phyloP scores from a whole-genome alignment of 1,140 invertebrate genomes.

The Elysia chlorotica region DNA sequence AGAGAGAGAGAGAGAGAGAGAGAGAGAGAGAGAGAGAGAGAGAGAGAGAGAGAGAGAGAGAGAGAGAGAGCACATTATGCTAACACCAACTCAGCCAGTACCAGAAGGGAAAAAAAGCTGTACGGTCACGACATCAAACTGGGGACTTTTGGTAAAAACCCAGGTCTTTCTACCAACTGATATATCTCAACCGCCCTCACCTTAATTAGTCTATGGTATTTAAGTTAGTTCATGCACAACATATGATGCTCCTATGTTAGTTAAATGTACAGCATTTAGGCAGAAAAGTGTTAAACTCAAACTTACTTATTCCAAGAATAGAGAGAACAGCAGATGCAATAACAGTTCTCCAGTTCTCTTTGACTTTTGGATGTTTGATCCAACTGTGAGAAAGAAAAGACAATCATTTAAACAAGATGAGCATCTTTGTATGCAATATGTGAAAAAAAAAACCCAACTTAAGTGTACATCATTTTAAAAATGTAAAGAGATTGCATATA shows the following conservation, averaged over 20 bases:
- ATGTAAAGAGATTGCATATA: too few relatives aligned
- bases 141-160: neutral
- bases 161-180: neutral
- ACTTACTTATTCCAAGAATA: conserved; percentile 73
- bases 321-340: conserved; percentile 77
- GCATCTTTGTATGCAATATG: too few relatives aligned
- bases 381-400: too few relatives aligned
- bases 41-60: neutral
- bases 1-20: too few relatives aligned
- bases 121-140: neutral
- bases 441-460: too few relatives aligned
- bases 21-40: neutral
- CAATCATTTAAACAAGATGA: too few relatives aligned
- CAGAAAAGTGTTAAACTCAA: neutral
- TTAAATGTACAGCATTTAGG: neutral
- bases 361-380: conserved; percentile 81
- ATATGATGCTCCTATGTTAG: too few relatives aligned
- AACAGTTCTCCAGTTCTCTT: conserved; percentile 84
- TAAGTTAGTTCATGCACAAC: too few relatives aligned
- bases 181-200: neutral
- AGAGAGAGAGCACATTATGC: too few relatives aligned
- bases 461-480: too few relatives aligned
- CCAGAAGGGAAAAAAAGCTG: conserved; percentile 7
- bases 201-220: too few relatives aligned
- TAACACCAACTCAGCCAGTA: conserved; percentile 17